A percentile compares a stretch with the other conserved stretches of the same genome.
Conservation (phyloP, 1,140 invertebrate genomes). For the Copidosoma floridanum region DNA sequence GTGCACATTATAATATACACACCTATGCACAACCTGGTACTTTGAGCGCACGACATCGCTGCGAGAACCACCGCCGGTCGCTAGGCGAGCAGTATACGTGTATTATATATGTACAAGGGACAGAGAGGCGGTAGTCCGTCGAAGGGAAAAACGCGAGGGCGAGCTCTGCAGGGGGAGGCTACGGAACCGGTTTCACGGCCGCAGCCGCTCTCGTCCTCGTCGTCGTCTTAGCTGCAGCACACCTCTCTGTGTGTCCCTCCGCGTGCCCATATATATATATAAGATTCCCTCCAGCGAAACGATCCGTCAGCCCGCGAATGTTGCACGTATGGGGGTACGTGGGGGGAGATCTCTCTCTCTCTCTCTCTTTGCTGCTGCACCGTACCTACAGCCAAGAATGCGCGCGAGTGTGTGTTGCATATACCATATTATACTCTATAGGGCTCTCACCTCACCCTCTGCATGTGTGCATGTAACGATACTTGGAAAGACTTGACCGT, state of each 20-base stretch:
- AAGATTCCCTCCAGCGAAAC: slow-evolving; percentile 5
- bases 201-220: background rate
- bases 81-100: slow-evolving; percentile 2
- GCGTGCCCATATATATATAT: too few species aligned
- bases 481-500: too few species aligned
- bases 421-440: too few species aligned
- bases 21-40: too few species aligned
- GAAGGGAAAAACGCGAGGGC: slow-evolving; percentile 24
- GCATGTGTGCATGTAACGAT: too few species aligned
- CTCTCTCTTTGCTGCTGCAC: too few species aligned
- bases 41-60: too few species aligned
- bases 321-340: too few species aligned
- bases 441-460: too few species aligned
- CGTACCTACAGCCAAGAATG: background rate
- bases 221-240: background rate
- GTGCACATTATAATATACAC: background rate
- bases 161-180: slow-evolving; percentile 11
- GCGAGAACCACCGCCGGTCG: slow-evolving; percentile 13
- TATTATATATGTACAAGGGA: too few species aligned
- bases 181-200: slow-evolving; percentile 22
- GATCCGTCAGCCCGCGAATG: slow-evolving; percentile 11
- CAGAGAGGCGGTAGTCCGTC: too few species aligned
- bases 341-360: too few species aligned
- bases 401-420: background rate
- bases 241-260: background rate